A percentile compares a stretch with the other conserved stretches of the same genome.
Evolutionary conservation across 2,797 vertebrate genomes (phyloP).

Genomic region (Tenualosa thibaudeaui): DNA sequence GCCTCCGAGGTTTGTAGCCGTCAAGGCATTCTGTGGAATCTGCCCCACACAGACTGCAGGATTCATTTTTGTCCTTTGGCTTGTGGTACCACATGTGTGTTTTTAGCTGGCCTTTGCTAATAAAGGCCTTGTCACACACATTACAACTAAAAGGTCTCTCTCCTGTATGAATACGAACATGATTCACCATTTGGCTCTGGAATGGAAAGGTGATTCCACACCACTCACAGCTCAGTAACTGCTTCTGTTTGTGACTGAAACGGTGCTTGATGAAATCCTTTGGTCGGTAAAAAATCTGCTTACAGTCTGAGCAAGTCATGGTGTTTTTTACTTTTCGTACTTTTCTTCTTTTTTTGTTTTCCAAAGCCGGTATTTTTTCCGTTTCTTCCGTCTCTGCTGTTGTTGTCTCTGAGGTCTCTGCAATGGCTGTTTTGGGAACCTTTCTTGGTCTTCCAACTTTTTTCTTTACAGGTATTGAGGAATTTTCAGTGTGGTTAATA

Average conservation of each 20-base stretch:
- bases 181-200: background rate
- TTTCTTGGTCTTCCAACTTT: background rate
- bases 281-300: background rate
- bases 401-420: background rate
- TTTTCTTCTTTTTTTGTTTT: background rate
- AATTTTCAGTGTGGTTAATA: background rate
- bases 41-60: background rate
- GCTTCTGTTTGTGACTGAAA: background rate
- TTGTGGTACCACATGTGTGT: background rate
- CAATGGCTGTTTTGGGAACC: background rate
- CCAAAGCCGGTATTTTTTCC: background rate
- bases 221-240: background rate
- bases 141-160: background rate
- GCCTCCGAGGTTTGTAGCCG: background rate
- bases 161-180: constrained; percentile 1
- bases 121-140: background rate
- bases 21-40: background rate
- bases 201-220: background rate
- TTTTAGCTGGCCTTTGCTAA: background rate
- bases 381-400: background rate
- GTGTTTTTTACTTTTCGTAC: background rate
- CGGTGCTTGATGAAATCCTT: background rate
- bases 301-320: background rate
- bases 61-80: background rate
- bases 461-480: background rate